phyloP scores from a whole-genome alignment of 2,888 invertebrate species.

The Mesorhabditis spiculigera region DNA sequence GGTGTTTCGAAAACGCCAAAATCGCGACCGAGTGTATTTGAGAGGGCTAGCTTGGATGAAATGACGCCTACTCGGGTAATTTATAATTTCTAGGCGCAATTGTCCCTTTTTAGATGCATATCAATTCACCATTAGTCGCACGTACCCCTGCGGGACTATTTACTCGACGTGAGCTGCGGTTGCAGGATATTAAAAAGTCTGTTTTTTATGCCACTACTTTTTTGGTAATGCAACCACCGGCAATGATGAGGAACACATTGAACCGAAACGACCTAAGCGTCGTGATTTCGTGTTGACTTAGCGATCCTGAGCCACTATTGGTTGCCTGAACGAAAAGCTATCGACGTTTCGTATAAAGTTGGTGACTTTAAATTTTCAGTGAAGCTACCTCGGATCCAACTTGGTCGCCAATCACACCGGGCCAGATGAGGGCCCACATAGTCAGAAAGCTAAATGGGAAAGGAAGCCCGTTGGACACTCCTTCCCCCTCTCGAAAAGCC shows the following conservation, averaged over 20 bases:
- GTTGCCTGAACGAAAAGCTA: neutral
- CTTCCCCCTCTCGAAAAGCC: no score
- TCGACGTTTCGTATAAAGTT: neutral
- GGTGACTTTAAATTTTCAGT: neutral
- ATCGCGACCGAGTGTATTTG: no score
- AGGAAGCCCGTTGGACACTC: neutral
- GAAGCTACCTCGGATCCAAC: neutral
- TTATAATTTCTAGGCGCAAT: no score
- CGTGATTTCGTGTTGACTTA: neutral
- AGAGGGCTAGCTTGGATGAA: no score
- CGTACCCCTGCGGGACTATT: no score
- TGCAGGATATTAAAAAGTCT: neutral
- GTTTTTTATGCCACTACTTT: neutral
- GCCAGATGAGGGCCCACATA: neutral
- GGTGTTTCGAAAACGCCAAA: no score
- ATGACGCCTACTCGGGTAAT: no score
- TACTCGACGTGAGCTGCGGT: neutral
- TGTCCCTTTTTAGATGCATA: no score
- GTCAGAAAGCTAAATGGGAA: neutral
- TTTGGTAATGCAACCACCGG: neutral
- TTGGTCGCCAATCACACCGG: neutral
- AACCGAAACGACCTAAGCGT: neutral
- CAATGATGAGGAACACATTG: neutral
- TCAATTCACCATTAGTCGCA: no score
- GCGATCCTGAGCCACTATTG: conserved; percentile 1